These are phyloP conservation scores for Luperina testacea DNA, from an alignment of 2,888 invertebrate genomes.

Conservation along the genomic window DNA sequence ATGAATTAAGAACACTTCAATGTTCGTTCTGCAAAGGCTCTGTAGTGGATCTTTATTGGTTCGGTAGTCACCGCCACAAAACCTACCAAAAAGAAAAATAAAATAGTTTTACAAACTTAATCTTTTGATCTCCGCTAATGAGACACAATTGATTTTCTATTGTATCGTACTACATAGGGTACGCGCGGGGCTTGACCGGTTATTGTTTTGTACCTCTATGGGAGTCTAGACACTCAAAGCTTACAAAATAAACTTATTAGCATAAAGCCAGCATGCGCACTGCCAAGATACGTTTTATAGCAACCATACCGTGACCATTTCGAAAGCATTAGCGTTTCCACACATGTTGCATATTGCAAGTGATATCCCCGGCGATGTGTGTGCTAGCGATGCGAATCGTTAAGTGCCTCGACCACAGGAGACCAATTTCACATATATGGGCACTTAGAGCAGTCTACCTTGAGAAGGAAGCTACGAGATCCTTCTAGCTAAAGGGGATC, in stretches of 20 bases:
- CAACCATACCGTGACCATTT: conserved; percentile 29
- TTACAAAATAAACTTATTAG: conserved; percentile 34
- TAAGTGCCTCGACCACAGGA: conserved; percentile 13
- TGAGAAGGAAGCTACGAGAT: not conserved
- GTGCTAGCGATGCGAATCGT: conserved; percentile 17
- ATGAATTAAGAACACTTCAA: not conserved
- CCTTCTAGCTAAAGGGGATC: not conserved
- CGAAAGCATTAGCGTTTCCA: conserved; percentile 37
- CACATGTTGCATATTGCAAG: conserved; percentile 23
- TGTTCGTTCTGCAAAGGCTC: not conserved
- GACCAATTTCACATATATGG: conserved; percentile 16
- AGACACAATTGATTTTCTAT: no score
- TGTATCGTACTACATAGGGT: no score
- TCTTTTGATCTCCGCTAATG: no score
- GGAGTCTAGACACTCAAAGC: conserved; percentile 1
- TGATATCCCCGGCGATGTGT: conserved; percentile 15
- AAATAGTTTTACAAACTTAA: not conserved
- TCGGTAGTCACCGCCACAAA: not conserved
- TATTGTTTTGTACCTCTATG: not conserved
- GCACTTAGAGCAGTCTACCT: conserved; percentile 7
- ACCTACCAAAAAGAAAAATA: not conserved
- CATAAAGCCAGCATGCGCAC: conserved; percentile 21
- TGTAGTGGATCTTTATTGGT: not conserved
- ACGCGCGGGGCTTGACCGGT: no score
- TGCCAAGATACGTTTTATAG: conserved; percentile 21